Percentiles rank a stretch among this genome's conserved stretches.
phyloP scores from a whole-genome alignment of 2,797 vertebrate species.

The Eulemur mongoz region DNA sequence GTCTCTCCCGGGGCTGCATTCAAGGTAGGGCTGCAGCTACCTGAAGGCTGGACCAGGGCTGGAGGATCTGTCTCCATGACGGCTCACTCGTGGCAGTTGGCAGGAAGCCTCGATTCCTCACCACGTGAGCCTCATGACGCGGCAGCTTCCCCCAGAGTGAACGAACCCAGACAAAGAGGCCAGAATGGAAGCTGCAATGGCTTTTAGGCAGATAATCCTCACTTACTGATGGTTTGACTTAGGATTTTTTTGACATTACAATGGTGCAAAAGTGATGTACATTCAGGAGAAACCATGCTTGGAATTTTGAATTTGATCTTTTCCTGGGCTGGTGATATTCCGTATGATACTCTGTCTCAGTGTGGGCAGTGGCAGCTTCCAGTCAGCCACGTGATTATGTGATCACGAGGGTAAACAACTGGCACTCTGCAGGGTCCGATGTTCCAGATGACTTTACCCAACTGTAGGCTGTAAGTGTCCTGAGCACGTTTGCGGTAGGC shows the following conservation, averaged over 20 bases:
- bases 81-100: background rate
- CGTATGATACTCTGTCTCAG: background rate
- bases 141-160: background rate
- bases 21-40: background rate
- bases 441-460: background rate
- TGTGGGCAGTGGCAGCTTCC: background rate
- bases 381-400: background rate
- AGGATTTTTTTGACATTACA: background rate
- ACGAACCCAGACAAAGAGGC: background rate
- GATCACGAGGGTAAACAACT: background rate
- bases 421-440: background rate
- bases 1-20: background rate
- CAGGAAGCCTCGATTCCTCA: background rate
- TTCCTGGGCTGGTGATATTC: background rate
- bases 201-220: background rate
- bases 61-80: background rate
- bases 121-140: fast-evolving
- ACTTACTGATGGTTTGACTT: background rate
- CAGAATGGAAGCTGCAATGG: background rate
- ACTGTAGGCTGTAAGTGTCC: background rate
- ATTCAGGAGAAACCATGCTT: background rate
- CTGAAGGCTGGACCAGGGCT: background rate
- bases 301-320: background rate
- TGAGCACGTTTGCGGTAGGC: background rate
- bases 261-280: background rate